A percentile compares a stretch with the other conserved stretches of the same genome.
phyloP scores from a whole-genome alignment of 2,797 vertebrate genomes.

The Alosa sapidissima region DNA sequence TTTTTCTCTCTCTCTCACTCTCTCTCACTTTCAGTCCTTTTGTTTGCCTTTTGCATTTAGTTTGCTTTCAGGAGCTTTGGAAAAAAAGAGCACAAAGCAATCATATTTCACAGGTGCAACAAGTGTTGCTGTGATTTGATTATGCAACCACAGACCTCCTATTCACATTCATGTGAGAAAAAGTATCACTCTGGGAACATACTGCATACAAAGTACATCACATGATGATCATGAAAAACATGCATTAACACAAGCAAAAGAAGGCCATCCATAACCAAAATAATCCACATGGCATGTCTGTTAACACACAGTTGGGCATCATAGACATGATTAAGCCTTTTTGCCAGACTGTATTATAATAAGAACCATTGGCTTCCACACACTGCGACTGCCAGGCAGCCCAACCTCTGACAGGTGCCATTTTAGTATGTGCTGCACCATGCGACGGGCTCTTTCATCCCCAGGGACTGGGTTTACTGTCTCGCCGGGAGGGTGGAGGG shows the following conservation, averaged over 20 bases:
- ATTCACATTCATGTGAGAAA: slow-evolving; percentile 14
- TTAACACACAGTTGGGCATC: background rate
- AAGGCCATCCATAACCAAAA: background rate
- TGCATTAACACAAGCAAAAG: background rate
- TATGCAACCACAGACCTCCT: background rate
- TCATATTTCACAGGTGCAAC: background rate
- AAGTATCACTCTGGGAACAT: background rate
- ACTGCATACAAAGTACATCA: background rate
- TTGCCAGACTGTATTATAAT: background rate
- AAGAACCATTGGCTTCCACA: background rate
- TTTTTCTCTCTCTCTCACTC: background rate
- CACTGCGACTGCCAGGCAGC: background rate
- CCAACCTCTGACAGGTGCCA: background rate
- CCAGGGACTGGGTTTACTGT: background rate
- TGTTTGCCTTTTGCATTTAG: background rate
- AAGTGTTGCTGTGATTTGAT: background rate
- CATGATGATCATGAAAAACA: background rate
- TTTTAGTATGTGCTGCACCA: background rate
- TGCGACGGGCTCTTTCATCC: background rate
- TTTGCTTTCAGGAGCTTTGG: background rate
- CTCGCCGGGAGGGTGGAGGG: background rate
- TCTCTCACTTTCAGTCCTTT: background rate
- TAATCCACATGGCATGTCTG: background rate
- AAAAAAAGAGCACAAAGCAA: background rate
- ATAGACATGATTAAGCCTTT: background rate